Evolutionary conservation across 2,113 vertebrate genomes (phyloP), one percentile per base, ranked within the genome.

Genomic region (Sorex fumeus): DNA sequence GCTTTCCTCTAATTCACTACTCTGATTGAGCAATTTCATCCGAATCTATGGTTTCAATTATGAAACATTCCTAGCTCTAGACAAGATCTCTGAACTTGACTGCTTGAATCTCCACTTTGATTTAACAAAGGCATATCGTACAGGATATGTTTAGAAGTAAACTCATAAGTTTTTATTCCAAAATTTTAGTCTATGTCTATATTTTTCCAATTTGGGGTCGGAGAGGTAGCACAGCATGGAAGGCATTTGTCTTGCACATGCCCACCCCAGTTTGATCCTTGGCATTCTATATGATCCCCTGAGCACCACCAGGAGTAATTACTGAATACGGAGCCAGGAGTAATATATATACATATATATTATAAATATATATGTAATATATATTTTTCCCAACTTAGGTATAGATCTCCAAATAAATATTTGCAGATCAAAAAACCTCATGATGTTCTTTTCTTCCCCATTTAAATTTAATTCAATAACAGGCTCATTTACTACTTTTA

Each of bases 31-130:
- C 75, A 67, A 93, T 87, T 76, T 81, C 62, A 90, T 92, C 85
- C 94, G 95, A 77, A 27, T 86, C 45, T 45, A 84, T 95, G 90
- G 85, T 95, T 97, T 94, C 93, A 93, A 95, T 94, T 95, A 97
- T 34, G 80, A 94, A 95, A 84, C 88, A 91, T 85, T 89, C 89
- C 66, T 66, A 93, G 32, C 83, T 47, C 83, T 40, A 74, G n/a
- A 50, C 50, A 77, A 82, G 90, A 90, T 67, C 71, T 94, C 43
- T 88, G 72, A 94, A 34, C 28, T 83, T 88, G 90, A 79, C 69
- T 93, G 76, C 92, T 88, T 80, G 85, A 91, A 94, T 84, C 75
- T 80, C 27, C 77, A 28, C 88, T 96, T 92, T 88, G 76, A 89
- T 70, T 89, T 28, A 93, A 78, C 32, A 87, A 95, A 91, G n/a